Evolutionary conservation across 2,113 vertebrate genomes (phyloP), one percentile per base, ranked within the genome.

Genomic region (Daubentonia madagascariensis): DNA sequence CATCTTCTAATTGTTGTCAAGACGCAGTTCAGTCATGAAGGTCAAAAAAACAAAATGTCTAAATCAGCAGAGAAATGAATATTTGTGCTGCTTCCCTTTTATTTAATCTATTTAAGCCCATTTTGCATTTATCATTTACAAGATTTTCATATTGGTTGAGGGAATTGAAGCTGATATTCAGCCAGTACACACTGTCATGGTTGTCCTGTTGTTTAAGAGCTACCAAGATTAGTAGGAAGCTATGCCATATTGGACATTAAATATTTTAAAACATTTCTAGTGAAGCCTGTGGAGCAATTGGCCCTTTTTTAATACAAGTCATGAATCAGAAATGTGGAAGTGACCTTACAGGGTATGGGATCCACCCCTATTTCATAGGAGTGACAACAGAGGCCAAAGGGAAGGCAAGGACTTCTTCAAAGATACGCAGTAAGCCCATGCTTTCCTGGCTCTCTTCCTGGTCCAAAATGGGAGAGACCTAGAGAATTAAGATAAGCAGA

Each of bases 201-300:
- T 72, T 23, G 2, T 13, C 73, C 43, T 5, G 16, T n/a, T 32
- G 14, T 7, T 1, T 10, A 32, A 5, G 23, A 14, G 5, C 85
- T 20, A 52, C 61, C 14, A 8, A 20, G 78, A 11, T 35, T 13
- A 61, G n/a, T 1, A 83, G 28, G 32, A 5, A 30, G 72, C 61
- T 3, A 0, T 4, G 10, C 37, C 2, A 1, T 0, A 8, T n/a
- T 5, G 22, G 22, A 45, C 11, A 48, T 22, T 16, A 37, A 48
- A 48, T 28, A 37, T 32, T 59, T 89, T 50, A 61, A 57, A 0
- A 9, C 32, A 16, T 37, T 1, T 86, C 28, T 5, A 16, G 63
- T 1, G 22, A 20, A 43, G 30, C 18, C 57, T 50, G 6, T 22
- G 52, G 78, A 28, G 48, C 37, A 50, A 54, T 1, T 59, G 57